These are phyloP conservation scores for Paguma larvata DNA, from an alignment of 2,797 vertebrate species.

Conservation along the genomic window DNA sequence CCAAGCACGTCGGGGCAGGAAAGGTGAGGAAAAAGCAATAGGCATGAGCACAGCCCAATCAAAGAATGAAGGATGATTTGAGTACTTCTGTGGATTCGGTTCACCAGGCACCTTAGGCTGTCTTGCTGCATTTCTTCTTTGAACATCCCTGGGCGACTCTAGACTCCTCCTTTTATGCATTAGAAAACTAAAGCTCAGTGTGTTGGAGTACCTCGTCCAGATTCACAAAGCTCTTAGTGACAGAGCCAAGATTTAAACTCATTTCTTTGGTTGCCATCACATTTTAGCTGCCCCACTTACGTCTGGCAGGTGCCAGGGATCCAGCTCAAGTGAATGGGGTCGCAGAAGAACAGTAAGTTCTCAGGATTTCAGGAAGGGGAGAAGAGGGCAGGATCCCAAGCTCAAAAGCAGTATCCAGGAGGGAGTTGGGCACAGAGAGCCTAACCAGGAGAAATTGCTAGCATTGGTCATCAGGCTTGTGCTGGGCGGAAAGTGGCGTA, in stretches of 20 bases:
- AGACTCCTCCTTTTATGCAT: neutral
- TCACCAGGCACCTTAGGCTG: neutral
- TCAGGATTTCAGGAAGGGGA: neutral
- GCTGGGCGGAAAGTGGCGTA: too few species aligned
- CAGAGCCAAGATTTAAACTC: neutral
- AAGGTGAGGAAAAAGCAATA: neutral
- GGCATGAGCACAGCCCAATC: neutral
- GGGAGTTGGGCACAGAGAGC: neutral
- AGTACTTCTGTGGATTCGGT: neutral
- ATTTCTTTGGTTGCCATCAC: neutral
- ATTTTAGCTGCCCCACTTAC: neutral
- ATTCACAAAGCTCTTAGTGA: neutral
- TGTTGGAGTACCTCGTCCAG: neutral
- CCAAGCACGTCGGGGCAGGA: neutral
- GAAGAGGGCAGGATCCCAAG: neutral
- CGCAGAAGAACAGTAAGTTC: neutral
- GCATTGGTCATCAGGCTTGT: neutral
- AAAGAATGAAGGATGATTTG: neutral
- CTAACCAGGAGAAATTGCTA: fast-evolving
- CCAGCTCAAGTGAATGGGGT: neutral
- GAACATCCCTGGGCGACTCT: neutral
- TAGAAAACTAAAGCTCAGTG: neutral
- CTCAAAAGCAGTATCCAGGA: neutral
- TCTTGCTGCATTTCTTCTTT: neutral
- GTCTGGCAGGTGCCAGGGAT: neutral